These are phyloP conservation scores for Magallana gigas DNA, from an alignment of 1,140 invertebrate genomes.

Conservation along the genomic window DNA sequence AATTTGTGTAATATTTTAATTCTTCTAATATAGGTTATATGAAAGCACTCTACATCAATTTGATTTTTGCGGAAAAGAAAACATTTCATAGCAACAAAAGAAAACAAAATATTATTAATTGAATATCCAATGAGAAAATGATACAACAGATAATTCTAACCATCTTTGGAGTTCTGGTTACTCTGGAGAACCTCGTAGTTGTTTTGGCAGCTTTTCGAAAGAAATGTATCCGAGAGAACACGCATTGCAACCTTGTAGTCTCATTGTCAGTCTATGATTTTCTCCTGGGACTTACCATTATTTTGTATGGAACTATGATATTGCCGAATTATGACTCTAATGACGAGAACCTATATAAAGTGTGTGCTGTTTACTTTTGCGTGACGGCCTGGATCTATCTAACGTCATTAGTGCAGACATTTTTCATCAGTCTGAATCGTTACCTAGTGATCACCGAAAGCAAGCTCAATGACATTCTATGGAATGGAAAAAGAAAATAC, in stretches of 20 bases:
- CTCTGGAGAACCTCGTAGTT: not conserved
- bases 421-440: not conserved
- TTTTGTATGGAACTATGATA: not conserved
- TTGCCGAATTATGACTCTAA: not conserved
- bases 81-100: no score
- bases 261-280: not conserved
- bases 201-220: not conserved
- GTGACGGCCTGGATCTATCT: not conserved
- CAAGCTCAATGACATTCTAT: not conserved
- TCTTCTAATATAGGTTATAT: no score
- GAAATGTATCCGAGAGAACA: not conserved
- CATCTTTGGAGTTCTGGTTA: not conserved
- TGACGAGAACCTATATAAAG: not conserved
- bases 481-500: conserved; percentile 5
- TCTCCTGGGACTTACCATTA: not conserved
- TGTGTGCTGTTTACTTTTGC: not conserved
- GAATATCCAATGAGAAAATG: not conserved
- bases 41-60: no score
- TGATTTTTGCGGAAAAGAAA: no score
- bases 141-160: not conserved
- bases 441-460: not conserved
- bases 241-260: not conserved
- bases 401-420: not conserved
- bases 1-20: no score
- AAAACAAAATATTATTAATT: no score